These are phyloP conservation scores for Eilema depressum DNA, from an alignment of 2,888 invertebrate species.

Conservation along the genomic window DNA sequence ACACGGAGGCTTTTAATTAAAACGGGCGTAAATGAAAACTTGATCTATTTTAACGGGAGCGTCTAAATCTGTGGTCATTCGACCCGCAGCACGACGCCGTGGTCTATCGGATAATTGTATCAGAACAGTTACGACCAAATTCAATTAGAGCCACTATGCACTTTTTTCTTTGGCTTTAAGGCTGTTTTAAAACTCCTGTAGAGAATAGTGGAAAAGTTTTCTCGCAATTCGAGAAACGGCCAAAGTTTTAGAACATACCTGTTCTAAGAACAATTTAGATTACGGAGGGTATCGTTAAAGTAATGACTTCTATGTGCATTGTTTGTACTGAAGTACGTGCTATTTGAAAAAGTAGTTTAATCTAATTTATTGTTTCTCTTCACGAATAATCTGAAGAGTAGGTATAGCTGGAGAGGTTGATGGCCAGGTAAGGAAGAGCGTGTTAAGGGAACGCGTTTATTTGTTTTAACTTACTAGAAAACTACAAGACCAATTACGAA, in stretches of 20 bases:
- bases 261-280: constrained; percentile 1
- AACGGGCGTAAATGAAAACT: constrained; percentile 38
- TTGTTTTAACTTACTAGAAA: too few relatives aligned
- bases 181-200: constrained; percentile 5
- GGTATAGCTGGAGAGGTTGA: too few relatives aligned
- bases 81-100: constrained; percentile 28
- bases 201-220: neutral
- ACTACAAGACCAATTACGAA: too few relatives aligned
- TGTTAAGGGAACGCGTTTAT: too few relatives aligned
- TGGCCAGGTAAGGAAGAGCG: too few relatives aligned
- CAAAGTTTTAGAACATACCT: neutral
- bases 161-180: constrained; percentile 18
- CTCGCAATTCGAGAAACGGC: neutral
- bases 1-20: constrained; percentile 34
- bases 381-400: neutral
- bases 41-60: constrained; percentile 35
- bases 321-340: neutral
- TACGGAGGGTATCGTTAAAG: neutral
- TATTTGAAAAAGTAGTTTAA: neutral
- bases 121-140: constrained; percentile 35
- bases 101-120: constrained; percentile 44
- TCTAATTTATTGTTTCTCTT: neutral
- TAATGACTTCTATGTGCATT: neutral
- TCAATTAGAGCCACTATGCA: constrained; percentile 31
- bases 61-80: constrained; percentile 36